Base-by-base conservation (phyloP, 2,113 vertebrate genomes). In the Hydrochoerus hydrochaeris region DNA sequence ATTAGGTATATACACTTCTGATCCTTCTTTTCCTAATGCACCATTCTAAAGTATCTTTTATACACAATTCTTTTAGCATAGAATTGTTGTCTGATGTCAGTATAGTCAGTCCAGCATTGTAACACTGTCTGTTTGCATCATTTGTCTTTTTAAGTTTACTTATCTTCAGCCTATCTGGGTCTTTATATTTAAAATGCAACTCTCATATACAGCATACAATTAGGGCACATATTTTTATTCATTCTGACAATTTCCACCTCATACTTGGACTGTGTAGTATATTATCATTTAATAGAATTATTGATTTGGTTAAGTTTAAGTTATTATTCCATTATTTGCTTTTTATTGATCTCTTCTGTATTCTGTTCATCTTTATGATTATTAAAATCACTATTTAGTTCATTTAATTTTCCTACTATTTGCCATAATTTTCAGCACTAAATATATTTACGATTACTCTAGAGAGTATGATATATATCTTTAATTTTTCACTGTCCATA, bases 171-270 rank as follows among this genome's bases (percentile, higher is more conserved):
- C 19, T 90, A 12, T 35, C 3, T 81, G n/a, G 7, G 63, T 62
- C 85, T 97, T 94, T 65, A 38, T 77, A 88, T 41, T 95, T 92
- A 80, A 95, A 97, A 30, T 82, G 3, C 12, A 28, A 44, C 3
- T 73, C 14, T 62, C 77, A 84, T 11, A 67, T 63, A 49, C 1
- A 91, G 14, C 17, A 58, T 46, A 73, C 83, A 62, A 63, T 86
- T 62, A 35, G 6, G 20, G 62, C 63, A 44, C 57, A 32, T 49
- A 38, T n/a, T 75, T 95, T 86, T 91, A 63, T 67, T 57, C 24
- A 84, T 73, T 97, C 38, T 92, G 62, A 89, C 5, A 78, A 84
- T 80, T 94, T 80, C 75, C 24, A 87, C 38, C 30, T 77, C 71
- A 71, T 28, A 32, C 12, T 63, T 89, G 32, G 14, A 94, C 28